Evolutionary conservation across 2,113 vertebrate genomes (phyloP).

Genomic region (Phalacrocorax carbo): DNA sequence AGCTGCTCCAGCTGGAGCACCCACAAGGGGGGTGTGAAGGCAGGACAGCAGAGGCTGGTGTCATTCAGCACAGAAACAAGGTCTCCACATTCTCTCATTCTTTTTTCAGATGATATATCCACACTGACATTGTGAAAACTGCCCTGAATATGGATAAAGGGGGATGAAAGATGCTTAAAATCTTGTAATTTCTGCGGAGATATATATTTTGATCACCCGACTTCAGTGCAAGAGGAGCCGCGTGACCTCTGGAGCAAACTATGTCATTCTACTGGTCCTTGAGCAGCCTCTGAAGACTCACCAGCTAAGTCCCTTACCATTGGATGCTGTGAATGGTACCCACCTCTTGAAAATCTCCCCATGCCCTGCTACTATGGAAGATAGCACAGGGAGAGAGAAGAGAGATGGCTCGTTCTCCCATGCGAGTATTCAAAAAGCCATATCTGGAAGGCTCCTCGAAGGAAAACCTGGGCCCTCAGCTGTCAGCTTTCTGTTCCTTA

Average conservation of each 20-base stretch:
- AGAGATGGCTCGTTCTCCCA: background rate
- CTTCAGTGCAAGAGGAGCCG: background rate
- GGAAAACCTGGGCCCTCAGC: background rate
- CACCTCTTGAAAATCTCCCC: background rate
- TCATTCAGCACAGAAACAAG: background rate
- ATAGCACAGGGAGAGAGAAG: background rate
- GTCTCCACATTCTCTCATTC: background rate
- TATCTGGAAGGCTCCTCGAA: fast-evolving
- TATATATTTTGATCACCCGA: background rate
- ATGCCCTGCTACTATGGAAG: background rate
- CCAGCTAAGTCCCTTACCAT: background rate
- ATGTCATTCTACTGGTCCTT: background rate
- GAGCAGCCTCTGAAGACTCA: background rate
- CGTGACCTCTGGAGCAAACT: background rate
- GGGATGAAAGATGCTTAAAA: background rate
- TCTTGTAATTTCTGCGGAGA: background rate
- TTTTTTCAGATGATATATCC: background rate
- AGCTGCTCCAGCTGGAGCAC: background rate
- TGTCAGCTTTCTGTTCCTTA: background rate
- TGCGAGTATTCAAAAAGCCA: background rate
- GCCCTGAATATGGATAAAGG: background rate
- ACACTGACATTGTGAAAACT: background rate
- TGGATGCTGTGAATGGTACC: background rate
- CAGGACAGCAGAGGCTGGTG: background rate
- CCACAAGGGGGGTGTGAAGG: fast-evolving